These are phyloP conservation scores for Copidosoma aretas DNA, from an alignment of 2,888 invertebrate species.

Conservation along the genomic window DNA sequence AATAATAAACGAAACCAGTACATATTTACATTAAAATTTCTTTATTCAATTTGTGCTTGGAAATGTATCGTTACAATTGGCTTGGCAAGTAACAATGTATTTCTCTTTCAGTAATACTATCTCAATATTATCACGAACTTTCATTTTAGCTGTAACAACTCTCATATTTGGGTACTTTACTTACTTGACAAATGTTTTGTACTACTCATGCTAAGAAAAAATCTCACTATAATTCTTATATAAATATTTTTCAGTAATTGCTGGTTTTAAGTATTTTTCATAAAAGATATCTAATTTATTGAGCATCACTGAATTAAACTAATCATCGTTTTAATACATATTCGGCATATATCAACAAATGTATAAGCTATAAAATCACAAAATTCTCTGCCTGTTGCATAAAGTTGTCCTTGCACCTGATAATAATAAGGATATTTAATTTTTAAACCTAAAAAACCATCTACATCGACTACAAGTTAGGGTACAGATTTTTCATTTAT, in stretches of 20 bases:
- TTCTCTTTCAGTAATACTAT: no score
- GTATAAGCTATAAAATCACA: conserved; percentile 42
- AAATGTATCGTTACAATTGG: no score
- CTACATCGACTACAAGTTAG: conserved; percentile 1
- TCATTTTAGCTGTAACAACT: no score
- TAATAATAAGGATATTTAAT: conserved; percentile 38
- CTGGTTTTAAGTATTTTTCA: conserved; percentile 38
- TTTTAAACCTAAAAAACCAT: conserved; percentile 32
- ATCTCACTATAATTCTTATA: conserved; percentile 19
- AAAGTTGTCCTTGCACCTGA: conserved; percentile 45
- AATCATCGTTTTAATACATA: conserved; percentile 35
- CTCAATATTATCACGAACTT: no score
- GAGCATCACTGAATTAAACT: conserved; percentile 38
- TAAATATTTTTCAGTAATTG: conserved; percentile 40
- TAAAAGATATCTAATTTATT: conserved; percentile 36
- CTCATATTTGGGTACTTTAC: no score
- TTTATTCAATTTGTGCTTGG: no score
- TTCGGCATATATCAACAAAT: conserved; percentile 26
- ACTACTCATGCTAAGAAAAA: no score
- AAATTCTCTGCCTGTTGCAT: conserved; percentile 36
- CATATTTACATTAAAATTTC: no score
- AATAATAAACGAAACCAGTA: no score
- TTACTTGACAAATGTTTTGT: no score
- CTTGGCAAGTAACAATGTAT: no score
- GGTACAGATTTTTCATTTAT: conserved; percentile 20